These are phyloP conservation scores for Andricus quercusramuli DNA, from an alignment of 2,888 invertebrate species.

Conservation along the genomic window DNA sequence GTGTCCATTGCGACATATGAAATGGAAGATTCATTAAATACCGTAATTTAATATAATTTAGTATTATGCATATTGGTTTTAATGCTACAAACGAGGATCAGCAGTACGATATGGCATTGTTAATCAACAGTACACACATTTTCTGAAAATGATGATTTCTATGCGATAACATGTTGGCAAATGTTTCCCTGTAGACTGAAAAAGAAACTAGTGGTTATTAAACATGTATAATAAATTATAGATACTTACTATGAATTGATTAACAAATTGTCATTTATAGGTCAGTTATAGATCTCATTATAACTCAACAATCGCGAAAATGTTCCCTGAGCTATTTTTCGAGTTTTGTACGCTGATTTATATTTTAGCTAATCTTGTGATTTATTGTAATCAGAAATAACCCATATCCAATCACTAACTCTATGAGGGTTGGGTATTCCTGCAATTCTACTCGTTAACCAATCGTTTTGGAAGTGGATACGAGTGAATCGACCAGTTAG, in stretches of 20 bases:
- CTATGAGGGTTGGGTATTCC: not conserved
- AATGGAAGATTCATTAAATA: constrained; percentile 32
- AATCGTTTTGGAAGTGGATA: constrained; percentile 65
- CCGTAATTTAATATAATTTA: constrained; percentile 39
- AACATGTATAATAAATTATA: too few species aligned
- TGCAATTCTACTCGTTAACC: not conserved
- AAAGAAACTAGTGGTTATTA: too few species aligned
- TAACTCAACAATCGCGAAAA: not conserved
- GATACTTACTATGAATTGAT: too few species aligned
- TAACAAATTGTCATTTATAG: too few species aligned
- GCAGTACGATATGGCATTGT: constrained; percentile 8
- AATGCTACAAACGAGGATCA: constrained; percentile 30
- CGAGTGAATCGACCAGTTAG: constrained; percentile 67
- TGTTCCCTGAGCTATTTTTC: not conserved
- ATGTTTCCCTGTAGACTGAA: too few species aligned
- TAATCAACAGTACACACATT: constrained; percentile 13
- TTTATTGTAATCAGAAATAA: not conserved
- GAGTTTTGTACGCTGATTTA: not conserved
- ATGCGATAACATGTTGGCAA: too few species aligned
- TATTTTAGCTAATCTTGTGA: not conserved
- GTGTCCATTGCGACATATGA: not conserved
- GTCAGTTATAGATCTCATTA: too few species aligned
- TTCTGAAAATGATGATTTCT: not conserved
- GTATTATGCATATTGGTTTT: constrained; percentile 34
- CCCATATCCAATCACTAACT: not conserved